These are phyloP conservation scores for Chloroceryle inda DNA, from an alignment of 2,797 vertebrate genomes.

Conservation along the genomic window DNA sequence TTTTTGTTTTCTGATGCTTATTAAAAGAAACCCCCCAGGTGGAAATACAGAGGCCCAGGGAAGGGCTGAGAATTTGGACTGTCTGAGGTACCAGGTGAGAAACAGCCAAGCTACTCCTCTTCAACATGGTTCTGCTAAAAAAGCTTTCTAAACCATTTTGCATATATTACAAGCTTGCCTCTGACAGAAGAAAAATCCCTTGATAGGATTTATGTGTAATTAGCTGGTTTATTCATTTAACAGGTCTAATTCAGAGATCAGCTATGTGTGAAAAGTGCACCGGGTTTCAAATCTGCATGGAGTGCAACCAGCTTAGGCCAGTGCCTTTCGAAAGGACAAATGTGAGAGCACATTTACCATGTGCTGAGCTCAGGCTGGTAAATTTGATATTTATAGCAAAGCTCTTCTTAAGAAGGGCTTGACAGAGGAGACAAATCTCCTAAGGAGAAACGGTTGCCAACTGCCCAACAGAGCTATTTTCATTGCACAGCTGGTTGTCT, in stretches of 20 bases:
- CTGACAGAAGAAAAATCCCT: conserved; percentile 36
- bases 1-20: not conserved
- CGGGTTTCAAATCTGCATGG: not conserved
- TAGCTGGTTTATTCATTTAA: conserved; percentile 67
- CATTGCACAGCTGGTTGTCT: not conserved
- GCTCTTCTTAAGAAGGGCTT: not conserved
- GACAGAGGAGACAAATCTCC: not conserved
- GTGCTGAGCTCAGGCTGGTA: not conserved
- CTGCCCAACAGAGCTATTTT: not conserved
- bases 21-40: not conserved
- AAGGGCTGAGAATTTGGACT: not conserved
- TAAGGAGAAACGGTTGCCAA: not conserved
- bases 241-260: conserved; percentile 65
- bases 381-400: conserved; percentile 34
- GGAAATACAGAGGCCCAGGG: not conserved
- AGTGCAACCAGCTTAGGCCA: not conserved
- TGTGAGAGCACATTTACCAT: rapidly evolving
- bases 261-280: conserved; percentile 52
- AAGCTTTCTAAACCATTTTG: not conserved
- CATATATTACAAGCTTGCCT: not conserved
- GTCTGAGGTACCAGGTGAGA: not conserved
- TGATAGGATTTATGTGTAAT: conserved; percentile 66
- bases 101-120: not conserved
- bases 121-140: not conserved
- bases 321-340: not conserved